Base-by-base conservation (phyloP, 2,113 vertebrate genomes). In the Rallus limicola region DNA sequence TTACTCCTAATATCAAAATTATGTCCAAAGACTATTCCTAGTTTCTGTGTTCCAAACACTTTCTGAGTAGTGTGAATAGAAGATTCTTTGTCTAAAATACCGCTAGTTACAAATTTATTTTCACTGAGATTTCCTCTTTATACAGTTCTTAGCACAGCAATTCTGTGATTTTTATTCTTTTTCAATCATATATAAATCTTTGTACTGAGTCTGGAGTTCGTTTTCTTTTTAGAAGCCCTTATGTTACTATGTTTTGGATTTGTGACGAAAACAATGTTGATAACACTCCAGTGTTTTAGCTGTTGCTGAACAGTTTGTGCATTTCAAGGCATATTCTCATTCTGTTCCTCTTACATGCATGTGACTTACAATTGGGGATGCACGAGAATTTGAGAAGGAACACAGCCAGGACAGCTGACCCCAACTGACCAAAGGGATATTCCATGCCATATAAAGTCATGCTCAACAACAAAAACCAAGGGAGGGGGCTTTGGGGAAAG, bases 361-460 rank as follows among this genome's bases (percentile, higher is more conserved):
- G 1, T 59, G 28, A 3, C 23, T 76, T 76, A 4, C 34, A 21
- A n/a, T 46, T 59, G 3, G 2, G 10, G 4, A 1, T 69, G 12
- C 48, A 60, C 17, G 52, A 48, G 36, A 76, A 52, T 13, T 13
- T 40, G 34, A 59, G 74, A 64, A 72, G 48, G 44, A 76, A 8
- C 38, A 19, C n/a, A 60, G 3, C 5, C 24, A 56, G 58, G 38
- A 38, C 50, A 87, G 53, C 82, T 77, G 68, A 53, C 29, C 26
- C 60, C 72, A 33, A 42, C 8, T 78, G 62, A 36, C n/a, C 29
- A 50, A 19, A 50, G 13, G 6, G 28, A 8, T 79, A 6, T 82
- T 89, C 17, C 3, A 0, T 79, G 62, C 48, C 9, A 4, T 68
- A 40, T 13, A 24, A 31, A 42, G 17, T 17, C 34, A 7, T 76